These are phyloP conservation scores for Hiodon tergisus DNA, from an alignment of 2,113 vertebrate genomes.

Conservation along the genomic window DNA sequence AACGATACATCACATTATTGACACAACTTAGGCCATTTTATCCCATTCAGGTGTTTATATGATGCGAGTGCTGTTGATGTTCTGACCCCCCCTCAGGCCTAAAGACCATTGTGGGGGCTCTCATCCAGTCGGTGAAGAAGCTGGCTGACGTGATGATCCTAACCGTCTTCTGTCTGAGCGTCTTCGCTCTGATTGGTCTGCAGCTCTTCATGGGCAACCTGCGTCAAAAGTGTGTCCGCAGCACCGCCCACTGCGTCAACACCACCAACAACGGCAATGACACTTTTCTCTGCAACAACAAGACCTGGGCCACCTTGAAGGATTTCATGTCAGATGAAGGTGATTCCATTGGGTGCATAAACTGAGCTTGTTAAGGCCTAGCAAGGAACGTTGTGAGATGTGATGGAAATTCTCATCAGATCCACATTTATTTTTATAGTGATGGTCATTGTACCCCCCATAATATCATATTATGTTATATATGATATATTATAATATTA, in stretches of 20 bases:
- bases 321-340: constrained; percentile 75
- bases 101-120: constrained; percentile 95
- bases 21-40: too few species aligned
- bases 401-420: too few species aligned
- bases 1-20: too few species aligned
- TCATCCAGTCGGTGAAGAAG: constrained; percentile 98
- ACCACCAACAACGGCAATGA: constrained; percentile 59
- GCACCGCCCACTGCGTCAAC: constrained; percentile 67
- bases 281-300: constrained; percentile 68
- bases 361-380: background rate
- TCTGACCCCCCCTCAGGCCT: constrained; percentile 66
- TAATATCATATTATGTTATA: too few species aligned
- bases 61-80: background rate
- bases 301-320: constrained; percentile 69
- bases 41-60: constrained; percentile 8
- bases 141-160: constrained; percentile 97
- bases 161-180: constrained; percentile 95
- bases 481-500: too few species aligned
- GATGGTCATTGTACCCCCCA: too few species aligned
- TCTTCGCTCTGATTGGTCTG: constrained; percentile 95
- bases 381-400: too few species aligned
- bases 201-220: constrained; percentile 98
- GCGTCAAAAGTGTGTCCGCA: constrained; percentile 87
- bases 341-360: constrained; percentile 29
- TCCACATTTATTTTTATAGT: too few species aligned